A percentile compares a stretch with the other conserved stretches of the same genome.
Evolutionary conservation across 2,797 vertebrate species (phyloP).

Genomic region (Hippocampus kuda): DNA sequence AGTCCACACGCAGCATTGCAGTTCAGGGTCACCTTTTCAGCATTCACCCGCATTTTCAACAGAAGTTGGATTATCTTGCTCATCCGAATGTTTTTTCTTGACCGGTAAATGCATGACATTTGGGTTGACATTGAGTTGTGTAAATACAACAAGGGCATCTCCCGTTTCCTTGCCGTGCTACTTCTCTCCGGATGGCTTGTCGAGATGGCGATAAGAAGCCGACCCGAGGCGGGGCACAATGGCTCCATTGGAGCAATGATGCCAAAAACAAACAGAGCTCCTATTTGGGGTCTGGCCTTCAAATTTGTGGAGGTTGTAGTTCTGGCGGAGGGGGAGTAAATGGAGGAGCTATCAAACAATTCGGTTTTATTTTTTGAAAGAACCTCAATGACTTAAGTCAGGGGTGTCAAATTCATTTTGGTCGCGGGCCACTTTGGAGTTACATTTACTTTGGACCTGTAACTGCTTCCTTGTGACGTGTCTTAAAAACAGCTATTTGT

Average conservation of each 20-base stretch:
- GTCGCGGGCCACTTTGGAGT: no score
- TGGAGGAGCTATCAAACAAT: no score
- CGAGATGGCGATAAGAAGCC: conserved; percentile 49
- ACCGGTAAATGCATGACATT: no score
- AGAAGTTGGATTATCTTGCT: background rate
- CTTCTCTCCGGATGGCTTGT: conserved; percentile 34
- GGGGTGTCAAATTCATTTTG: background rate
- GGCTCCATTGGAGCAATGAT: conserved; percentile 15
- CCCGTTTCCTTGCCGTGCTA: background rate
- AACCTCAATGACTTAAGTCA: background rate
- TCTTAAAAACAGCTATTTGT: no score
- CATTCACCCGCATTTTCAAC: background rate
- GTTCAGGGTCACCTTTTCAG: no score
- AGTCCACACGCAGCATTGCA: no score
- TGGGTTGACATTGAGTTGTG: background rate
- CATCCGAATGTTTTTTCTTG: background rate
- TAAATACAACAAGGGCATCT: background rate
- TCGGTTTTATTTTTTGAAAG: background rate
- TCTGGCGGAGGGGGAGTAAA: no score
- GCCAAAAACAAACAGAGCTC: conserved; percentile 2
- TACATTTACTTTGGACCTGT: no score
- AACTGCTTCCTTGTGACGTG: no score
- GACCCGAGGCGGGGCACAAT: conserved; percentile 35
- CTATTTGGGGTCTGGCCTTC: conserved; percentile 22
- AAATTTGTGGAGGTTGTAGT: conserved; percentile 12